Evolutionary conservation across 2,888 invertebrate species (phyloP), one percentile per base, ranked within the genome.

Genomic region (Seira sanloemensis): DNA sequence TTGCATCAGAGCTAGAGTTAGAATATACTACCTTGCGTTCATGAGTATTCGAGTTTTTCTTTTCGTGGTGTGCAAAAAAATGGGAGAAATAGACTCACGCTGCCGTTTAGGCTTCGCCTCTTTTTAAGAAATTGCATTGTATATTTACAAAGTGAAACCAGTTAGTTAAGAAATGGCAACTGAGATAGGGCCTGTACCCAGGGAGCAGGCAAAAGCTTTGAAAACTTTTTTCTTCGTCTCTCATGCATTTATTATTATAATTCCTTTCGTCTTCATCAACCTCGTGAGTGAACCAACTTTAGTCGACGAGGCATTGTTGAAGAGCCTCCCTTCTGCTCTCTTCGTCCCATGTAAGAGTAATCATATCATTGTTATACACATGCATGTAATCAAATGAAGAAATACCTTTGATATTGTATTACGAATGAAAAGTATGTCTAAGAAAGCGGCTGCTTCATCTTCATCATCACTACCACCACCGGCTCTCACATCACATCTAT

Each of bases 121-220:
- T 76, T 73, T 83, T 83, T 68, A 77, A 83, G 77, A 77, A 68
- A 83, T 83, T 83, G 77, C 77, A 77, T 83, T 77, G 83, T 78
- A 62, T 83, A 69, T 77, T 77, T 77, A 83, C 83, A 78, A 83
- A 83, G 83, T 77, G 83, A 83, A 83, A 83, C 83, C 83, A 83
- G 83, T 83, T 83, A 83, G 83, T 77, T 83, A 83, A 72, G 37
- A 37, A 37, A 37, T 37, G 12, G 37, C 37, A 12, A 37, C 4
- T n/a, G n/a, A n/a, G n/a, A n/a, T n/a, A n/a, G n/a, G n/a, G n/a
- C n/a, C n/a, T n/a, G n/a, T n/a, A n/a, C n/a, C n/a, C n/a, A 37
- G 12, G 37, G 37, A 37, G 83, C 46, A 73, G 62, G 68, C 54
- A 75, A 19, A 16, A 67, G 67, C 67, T 27, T 27, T 7, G 12